Conservation (phyloP, 1,140 invertebrate genomes). For the Euglossa dilemma region DNA sequence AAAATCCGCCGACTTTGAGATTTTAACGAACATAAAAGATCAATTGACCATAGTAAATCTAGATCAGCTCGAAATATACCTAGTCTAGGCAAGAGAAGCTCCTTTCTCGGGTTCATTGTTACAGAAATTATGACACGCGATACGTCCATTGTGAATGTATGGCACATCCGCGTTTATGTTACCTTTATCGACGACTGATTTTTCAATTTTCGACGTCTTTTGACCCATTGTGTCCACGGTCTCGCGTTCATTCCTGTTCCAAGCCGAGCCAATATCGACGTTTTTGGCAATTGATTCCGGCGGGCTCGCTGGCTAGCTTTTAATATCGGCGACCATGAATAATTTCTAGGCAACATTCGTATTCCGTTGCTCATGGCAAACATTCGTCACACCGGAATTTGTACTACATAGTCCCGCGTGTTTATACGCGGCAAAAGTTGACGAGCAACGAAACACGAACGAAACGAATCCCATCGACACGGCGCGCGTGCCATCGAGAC, state of each 20-base stretch:
- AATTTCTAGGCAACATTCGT: slow-evolving; percentile 46
- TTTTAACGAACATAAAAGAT: too few relatives aligned
- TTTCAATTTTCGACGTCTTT: slow-evolving; percentile 64
- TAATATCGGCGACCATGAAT: slow-evolving; percentile 53
- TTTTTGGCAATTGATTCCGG: slow-evolving; percentile 56
- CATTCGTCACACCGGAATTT: not conserved
- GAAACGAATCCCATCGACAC: not conserved
- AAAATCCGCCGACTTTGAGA: too few relatives aligned
- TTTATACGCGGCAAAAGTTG: slow-evolving; percentile 18
- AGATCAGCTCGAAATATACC: too few relatives aligned
- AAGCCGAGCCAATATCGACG: slow-evolving; percentile 51
- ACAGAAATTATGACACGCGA: too few relatives aligned
- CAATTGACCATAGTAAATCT: too few relatives aligned
- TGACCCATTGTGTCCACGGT: slow-evolving; percentile 47
- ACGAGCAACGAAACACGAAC: not conserved
- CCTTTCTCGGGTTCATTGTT: too few relatives aligned
- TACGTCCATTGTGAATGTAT: too few relatives aligned
- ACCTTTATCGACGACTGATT: slow-evolving; percentile 37
- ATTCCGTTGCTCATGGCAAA: slow-evolving; percentile 37
- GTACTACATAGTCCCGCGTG: not conserved
- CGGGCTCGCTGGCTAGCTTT: slow-evolving; percentile 25
- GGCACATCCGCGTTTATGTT: not conserved
- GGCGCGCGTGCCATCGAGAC: too few relatives aligned
- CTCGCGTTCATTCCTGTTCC: slow-evolving; percentile 29
- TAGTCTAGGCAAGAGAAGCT: too few relatives aligned